phyloP scores from a whole-genome alignment of 2,113 vertebrate genomes.

The Ptilorrhoa leucosticta region DNA sequence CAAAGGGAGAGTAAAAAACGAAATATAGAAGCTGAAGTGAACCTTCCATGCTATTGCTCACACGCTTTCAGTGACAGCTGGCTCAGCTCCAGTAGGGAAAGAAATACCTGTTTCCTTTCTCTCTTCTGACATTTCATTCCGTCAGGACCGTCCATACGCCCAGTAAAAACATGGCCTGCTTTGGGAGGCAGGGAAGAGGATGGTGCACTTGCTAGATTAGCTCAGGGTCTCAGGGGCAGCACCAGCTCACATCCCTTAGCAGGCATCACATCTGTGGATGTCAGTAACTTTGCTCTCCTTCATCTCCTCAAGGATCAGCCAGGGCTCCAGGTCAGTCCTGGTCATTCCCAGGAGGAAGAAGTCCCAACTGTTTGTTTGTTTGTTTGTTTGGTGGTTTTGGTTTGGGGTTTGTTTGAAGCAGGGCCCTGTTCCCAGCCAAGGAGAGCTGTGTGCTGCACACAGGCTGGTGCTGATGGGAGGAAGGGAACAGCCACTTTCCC shows the following conservation, averaged over 20 bases:
- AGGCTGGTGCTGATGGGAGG: background rate
- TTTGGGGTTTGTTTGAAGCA: background rate
- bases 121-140: background rate
- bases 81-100: background rate
- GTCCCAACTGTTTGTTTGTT: no score
- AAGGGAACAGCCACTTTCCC: background rate
- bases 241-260: background rate
- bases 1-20: background rate
- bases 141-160: background rate
- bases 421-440: background rate
- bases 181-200: background rate
- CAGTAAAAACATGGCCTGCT: background rate
- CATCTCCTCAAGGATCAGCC: background rate
- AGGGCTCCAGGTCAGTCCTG: background rate
- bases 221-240: background rate
- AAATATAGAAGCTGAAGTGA: background rate
- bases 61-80: background rate
- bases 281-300: background rate
- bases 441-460: background rate
- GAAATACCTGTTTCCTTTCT: background rate
- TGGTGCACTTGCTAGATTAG: background rate
- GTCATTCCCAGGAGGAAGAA: background rate
- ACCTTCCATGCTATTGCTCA: background rate
- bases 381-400: background rate
- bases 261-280: background rate